Base-by-base conservation (phyloP, 2,113 vertebrate species). In the Upupa epops region DNA sequence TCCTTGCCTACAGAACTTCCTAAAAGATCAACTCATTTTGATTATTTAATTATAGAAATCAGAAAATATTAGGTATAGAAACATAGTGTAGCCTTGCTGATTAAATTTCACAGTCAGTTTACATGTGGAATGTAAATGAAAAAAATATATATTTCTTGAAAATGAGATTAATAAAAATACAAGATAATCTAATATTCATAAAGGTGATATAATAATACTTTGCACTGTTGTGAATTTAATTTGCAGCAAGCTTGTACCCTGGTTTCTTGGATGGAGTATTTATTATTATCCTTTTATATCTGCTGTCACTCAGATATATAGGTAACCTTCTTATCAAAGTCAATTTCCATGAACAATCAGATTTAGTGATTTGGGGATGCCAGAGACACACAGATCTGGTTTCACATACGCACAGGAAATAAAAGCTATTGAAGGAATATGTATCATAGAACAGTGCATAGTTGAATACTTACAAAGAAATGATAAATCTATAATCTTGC, bases 321-420 rank as follows among this genome's bases (percentile, higher is more conserved):
- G 86, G 15, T 69, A 95, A 89, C 28, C 91, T 82, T 26, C 28
- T 92, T 96, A 81, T 75, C 32, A 37, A 84, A 94, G 94, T 91
- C 46, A 94, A 91, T 96, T 96, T 96, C 20, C 70, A 93, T 74
- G 48, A 92, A 60, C 37, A 95, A 56, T 93, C 55, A 96, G 65
- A 90, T 92, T 94, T 96, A 95, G 63, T 92, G 56, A 95, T 86
- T 97, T 61, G 63, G 87, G 71, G 83, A 56, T 90, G 63, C 59
- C 55, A 59, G 40, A 93, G 56, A 87, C 55, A 29, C 66, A 84
- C 31, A 92, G 52, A 87, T 37, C 45, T 92, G n/a, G 87, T 93
- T 54, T 71, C 3, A 1, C 73, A 56, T 80, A 74, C 82, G 17
- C 17, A 75, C 8, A 82, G 48, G 28, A 90, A 96, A 89, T 77